These are phyloP conservation scores for Elachura formosa DNA, from an alignment of 2,113 vertebrate genomes.

Conservation along the genomic window DNA sequence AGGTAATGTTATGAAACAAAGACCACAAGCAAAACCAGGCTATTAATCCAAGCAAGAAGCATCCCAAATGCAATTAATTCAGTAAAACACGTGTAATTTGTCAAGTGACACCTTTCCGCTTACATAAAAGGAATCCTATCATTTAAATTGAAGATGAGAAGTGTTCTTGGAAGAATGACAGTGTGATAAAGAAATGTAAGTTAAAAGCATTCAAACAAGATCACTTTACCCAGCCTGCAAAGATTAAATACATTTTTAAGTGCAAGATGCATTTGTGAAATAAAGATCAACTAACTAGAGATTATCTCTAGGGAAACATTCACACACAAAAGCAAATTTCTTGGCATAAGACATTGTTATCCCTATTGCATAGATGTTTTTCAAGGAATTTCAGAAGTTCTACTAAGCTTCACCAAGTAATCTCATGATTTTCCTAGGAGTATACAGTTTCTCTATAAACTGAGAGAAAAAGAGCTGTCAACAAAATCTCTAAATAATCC, in stretches of 20 bases:
- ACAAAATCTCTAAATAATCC: not conserved
- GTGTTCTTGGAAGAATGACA: not conserved
- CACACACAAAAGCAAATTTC: not conserved
- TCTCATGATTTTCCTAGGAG: not conserved
- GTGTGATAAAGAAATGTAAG: not conserved
- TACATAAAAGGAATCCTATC: not conserved
- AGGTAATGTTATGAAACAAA: not conserved
- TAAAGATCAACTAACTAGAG: not conserved
- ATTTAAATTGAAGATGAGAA: conserved; percentile 16
- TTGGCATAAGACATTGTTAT: not conserved
- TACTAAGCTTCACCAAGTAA: not conserved
- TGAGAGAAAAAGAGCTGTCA: not conserved
- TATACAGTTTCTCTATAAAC: not conserved
- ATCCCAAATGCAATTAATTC: not conserved
- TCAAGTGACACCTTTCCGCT: conserved; percentile 4
- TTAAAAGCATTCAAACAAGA: conserved; percentile 8
- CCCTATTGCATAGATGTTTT: not conserved
- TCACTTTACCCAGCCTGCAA: not conserved
- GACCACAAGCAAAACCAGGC: not conserved
- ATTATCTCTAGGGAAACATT: not conserved
- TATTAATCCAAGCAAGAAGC: not conserved
- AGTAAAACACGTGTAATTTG: not conserved
- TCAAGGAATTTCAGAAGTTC: not conserved
- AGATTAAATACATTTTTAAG: conserved; percentile 8
- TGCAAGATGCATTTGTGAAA: not conserved